Evolutionary conservation across 2,797 vertebrate species (phyloP), one percentile per base, ranked within the genome.

Genomic region (Phoeniculus purpureus): DNA sequence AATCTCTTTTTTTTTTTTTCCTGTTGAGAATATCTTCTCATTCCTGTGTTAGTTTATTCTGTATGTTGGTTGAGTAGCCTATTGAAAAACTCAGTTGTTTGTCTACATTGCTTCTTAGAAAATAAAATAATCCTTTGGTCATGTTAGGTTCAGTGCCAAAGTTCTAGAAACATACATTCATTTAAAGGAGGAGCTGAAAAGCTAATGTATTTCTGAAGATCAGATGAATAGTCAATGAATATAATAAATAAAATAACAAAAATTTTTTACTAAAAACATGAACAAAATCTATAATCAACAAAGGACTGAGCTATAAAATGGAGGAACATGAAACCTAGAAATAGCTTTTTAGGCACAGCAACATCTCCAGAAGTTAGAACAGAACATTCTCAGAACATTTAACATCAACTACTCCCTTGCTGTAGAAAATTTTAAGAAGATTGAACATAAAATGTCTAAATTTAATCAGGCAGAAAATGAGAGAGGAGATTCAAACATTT

Each of bases 171-270:
- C 67, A 74, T 8, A 86, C 80, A 86, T 85, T 71, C 47, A 37
- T 81, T 81, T 90, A 77, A 84, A 82, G n/a, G 52, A 83, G 22
- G n/a, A 75, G 68, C 37, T 79, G 64, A 59, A 91, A 81, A 70
- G n/a, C 52, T 51, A 52, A 40, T 29, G 51, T 5, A 29, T 79
- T 74, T 73, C 27, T 66, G 25, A 27, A 81, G 37, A 64, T 54
- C 50, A 10, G 14, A 32, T 66, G 12, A 40, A 47, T 31, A 54
- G 65, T 74, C 47, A 79, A 59, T 31, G 2, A 67, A 55, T 47
- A 26, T n/a, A 71, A 75, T 61, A 62, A 66, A 56, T 72, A 74
- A 79, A 86, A 34, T 7, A 34, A 21, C 48, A 71, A 79, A 70
- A 21, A 32, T 32, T 37, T 56, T 61, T 31, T 54, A 17, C 18